phyloP scores from a whole-genome alignment of 2,888 invertebrate genomes.

The Nysson spinosus region DNA sequence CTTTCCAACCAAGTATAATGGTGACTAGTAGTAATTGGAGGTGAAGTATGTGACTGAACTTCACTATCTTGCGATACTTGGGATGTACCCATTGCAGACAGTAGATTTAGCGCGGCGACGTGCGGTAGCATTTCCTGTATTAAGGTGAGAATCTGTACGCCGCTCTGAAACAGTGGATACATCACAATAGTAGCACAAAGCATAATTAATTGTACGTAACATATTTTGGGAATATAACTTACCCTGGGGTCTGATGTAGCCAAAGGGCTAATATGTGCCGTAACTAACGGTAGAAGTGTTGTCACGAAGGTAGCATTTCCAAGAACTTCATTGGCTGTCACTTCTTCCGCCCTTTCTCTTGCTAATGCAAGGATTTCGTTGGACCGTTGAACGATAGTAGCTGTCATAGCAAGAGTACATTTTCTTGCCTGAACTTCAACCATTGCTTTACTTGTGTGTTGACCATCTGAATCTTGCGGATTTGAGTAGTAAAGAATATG shows the following conservation, averaged over 20 bases:
- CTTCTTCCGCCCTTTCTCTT: slow-evolving; percentile 84
- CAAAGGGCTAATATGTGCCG: slow-evolving; percentile 91
- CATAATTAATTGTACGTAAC: too few relatives aligned
- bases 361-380: slow-evolving; percentile 88
- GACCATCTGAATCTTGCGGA: slow-evolving; percentile 81
- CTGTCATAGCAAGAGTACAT: slow-evolving; percentile 86
- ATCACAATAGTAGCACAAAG: too few relatives aligned
- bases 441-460: slow-evolving; percentile 80
- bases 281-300: slow-evolving; percentile 88
- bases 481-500: slow-evolving; percentile 93
- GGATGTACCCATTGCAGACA: slow-evolving; percentile 77
- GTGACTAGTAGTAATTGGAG: slow-evolving; percentile 84
- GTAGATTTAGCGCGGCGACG: slow-evolving; percentile 90
- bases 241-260: slow-evolving; percentile 90
- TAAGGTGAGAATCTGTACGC: slow-evolving; percentile 90
- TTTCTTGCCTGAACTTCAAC: slow-evolving; percentile 83
- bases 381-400: slow-evolving; percentile 87
- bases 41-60: slow-evolving; percentile 62
- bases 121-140: slow-evolving; percentile 94
- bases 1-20: slow-evolving; percentile 96
- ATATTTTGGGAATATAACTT: too few relatives aligned
- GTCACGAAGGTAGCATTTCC: slow-evolving; percentile 83
- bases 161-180: slow-evolving; percentile 88
- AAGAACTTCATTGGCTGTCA: slow-evolving; percentile 79
- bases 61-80: slow-evolving; percentile 76